These are phyloP conservation scores for Pandemis cinnamomeana DNA, from an alignment of 2,888 invertebrate genomes.

Conservation along the genomic window DNA sequence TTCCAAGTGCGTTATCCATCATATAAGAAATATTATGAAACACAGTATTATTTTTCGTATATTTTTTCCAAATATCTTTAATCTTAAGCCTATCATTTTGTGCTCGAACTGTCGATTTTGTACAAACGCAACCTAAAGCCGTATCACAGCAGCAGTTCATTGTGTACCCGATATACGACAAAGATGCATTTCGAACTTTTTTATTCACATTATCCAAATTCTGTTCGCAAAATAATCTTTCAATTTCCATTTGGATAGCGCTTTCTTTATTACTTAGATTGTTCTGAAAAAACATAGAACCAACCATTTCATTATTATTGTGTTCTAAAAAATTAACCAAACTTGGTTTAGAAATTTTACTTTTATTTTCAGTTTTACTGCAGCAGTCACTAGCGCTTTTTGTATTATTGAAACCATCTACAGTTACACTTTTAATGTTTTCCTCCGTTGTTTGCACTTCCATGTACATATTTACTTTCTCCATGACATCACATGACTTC, in stretches of 20 bases:
- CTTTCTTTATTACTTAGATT: neutral
- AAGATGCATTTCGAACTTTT: constrained; percentile 18
- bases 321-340: neutral
- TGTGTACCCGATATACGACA: constrained; percentile 65
- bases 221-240: neutral
- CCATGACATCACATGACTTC: constrained; percentile 58
- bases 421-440: neutral
- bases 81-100: constrained; percentile 56
- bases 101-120: constrained; percentile 57
- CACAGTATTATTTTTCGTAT: constrained; percentile 47
- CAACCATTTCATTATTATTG: neutral
- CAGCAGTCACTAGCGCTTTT: neutral
- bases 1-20: constrained; percentile 51
- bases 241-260: constrained; percentile 1
- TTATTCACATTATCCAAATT: constrained; percentile 21
- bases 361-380: neutral
- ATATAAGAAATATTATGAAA: constrained; percentile 60
- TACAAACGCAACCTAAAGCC: constrained; percentile 61
- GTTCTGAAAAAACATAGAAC: neutral
- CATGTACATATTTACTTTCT: constrained; percentile 40
- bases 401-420: constrained; percentile 4
- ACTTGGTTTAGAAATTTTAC: neutral
- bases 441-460: constrained; percentile 27
- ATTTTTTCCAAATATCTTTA: constrained; percentile 57
- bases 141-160: constrained; percentile 64